Percentiles rank a stretch among this genome's conserved stretches.
These are phyloP conservation scores for Chaetoderma sp. DNA, from an alignment of 2,888 invertebrate species.

Conservation along the genomic window DNA sequence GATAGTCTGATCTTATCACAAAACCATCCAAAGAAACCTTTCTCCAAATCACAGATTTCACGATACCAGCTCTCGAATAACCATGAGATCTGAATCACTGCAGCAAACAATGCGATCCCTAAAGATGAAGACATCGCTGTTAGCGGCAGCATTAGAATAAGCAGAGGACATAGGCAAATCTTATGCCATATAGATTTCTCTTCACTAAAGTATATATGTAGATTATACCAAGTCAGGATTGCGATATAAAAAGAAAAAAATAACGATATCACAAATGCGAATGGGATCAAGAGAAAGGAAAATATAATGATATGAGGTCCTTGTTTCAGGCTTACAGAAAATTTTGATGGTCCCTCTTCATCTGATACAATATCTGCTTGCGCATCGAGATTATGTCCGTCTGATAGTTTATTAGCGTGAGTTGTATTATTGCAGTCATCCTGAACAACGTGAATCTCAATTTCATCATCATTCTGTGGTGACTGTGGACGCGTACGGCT, in stretches of 20 bases:
- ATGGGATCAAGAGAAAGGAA: conserved; percentile 77
- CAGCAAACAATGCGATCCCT: conserved; percentile 78
- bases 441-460: too few species aligned
- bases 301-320: conserved; percentile 79
- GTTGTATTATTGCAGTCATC: too few species aligned
- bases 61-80: conserved; percentile 79
- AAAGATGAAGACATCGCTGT: conserved; percentile 77
- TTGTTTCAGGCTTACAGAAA: conserved; percentile 71
- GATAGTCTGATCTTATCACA: conserved; percentile 78
- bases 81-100: conserved; percentile 78
- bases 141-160: conserved; percentile 80
- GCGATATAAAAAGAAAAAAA: conserved; percentile 81
- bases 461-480: too few species aligned
- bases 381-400: too few species aligned
- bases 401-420: too few species aligned
- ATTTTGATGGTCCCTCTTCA: too few species aligned
- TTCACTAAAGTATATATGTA: conserved; percentile 79
- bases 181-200: conserved; percentile 77
- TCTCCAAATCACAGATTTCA: conserved; percentile 81
- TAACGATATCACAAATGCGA: conserved; percentile 77
- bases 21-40: conserved; percentile 84
- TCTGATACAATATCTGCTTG: too few species aligned
- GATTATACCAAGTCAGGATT: conserved; percentile 82
- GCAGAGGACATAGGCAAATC: conserved; percentile 77
- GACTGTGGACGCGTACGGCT: too few species aligned